Evolutionary conservation across 2,888 invertebrate genomes (phyloP).

Genomic region (Thecophora atra): DNA sequence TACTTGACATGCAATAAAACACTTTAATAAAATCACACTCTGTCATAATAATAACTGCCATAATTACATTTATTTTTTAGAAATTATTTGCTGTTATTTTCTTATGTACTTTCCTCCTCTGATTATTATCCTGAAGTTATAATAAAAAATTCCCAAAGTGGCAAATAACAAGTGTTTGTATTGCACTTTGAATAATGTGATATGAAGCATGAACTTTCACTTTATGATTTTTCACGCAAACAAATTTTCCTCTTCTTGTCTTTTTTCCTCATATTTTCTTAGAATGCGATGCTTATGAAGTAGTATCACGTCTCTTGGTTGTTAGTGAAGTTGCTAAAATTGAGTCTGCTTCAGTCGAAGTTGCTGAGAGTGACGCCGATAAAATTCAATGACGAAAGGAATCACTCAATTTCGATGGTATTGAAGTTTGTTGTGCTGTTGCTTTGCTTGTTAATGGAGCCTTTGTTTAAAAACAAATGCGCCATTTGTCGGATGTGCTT

Average conservation of each 20-base stretch:
- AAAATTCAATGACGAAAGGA: too few relatives aligned
- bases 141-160: background rate
- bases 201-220: slow-evolving; percentile 1
- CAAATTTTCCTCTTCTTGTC: background rate
- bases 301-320: background rate
- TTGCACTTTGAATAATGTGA: background rate
- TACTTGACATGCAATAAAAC: too few relatives aligned
- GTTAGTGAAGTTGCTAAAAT: background rate
- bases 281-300: background rate
- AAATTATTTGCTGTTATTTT: background rate
- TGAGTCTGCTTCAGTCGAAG: background rate
- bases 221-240: slow-evolving; percentile 8
- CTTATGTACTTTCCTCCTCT: background rate
- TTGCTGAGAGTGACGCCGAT: too few relatives aligned
- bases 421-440: background rate
- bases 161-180: background rate
- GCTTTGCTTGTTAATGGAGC: background rate
- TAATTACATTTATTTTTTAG: too few relatives aligned
- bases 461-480: background rate
- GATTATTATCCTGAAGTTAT: background rate
- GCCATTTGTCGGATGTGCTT: background rate
- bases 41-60: background rate
- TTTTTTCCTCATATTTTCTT: background rate
- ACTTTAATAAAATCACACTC: background rate
- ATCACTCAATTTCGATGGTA: background rate